These are phyloP conservation scores for Ivindomyrus marchei DNA, from an alignment of 2,113 vertebrate genomes.

Conservation along the genomic window DNA sequence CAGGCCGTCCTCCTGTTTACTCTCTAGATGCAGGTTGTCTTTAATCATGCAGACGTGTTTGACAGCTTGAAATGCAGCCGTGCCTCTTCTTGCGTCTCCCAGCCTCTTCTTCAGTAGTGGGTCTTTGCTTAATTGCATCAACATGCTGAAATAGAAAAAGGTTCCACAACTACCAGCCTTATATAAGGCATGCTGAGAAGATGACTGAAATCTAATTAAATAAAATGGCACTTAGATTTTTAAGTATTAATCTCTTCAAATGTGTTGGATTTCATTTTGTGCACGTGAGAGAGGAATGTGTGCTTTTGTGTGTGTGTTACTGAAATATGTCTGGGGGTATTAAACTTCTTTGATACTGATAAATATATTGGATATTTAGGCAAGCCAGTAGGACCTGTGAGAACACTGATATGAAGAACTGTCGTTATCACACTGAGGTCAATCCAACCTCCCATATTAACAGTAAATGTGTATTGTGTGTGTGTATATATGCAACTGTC, in stretches of 20 bases:
- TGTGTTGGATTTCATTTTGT: not conserved
- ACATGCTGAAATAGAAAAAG: constrained; percentile 26
- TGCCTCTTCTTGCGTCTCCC: constrained; percentile 62
- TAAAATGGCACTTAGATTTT: not conserved
- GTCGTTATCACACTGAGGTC: constrained; percentile 47
- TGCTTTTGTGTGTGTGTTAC: not conserved
- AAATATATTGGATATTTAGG: not conserved
- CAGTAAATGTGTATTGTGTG: constrained; percentile 54
- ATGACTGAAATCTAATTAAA: not conserved
- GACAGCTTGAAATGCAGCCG: constrained; percentile 59
- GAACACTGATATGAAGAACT: constrained; percentile 46
- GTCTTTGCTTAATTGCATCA: constrained; percentile 57
- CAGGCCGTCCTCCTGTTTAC: constrained; percentile 59
- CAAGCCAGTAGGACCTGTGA: constrained; percentile 48
- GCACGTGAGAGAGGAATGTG: not conserved
- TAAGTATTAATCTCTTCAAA: not conserved
- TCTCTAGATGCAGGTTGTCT: constrained; percentile 59
- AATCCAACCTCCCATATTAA: constrained; percentile 49
- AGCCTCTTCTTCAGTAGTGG: constrained; percentile 50
- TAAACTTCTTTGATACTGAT: constrained; percentile 28
- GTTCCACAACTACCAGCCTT: constrained; percentile 2
- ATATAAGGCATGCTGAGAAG: not conserved
- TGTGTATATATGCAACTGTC: constrained; percentile 48
- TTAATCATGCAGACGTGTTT: constrained; percentile 67
- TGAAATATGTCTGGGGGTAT: not conserved